Evolutionary conservation across 2,113 vertebrate genomes (phyloP).

Genomic region (Ceuthmochares aereus): DNA sequence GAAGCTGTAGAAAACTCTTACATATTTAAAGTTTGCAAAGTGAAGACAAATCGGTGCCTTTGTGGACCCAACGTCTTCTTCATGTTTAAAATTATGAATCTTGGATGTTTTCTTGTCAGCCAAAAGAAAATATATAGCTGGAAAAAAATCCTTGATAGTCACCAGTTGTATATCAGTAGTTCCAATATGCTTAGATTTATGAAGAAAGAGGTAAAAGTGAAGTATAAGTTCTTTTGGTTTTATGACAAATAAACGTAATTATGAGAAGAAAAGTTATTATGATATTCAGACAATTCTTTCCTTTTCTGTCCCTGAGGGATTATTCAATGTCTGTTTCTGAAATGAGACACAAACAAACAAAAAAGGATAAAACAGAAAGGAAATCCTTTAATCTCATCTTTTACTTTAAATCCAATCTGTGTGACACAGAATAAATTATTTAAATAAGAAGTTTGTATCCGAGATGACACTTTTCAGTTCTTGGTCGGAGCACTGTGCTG

Average conservation of each 20-base stretch:
- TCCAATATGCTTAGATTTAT: neutral
- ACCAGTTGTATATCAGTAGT: neutral
- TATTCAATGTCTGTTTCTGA: neutral
- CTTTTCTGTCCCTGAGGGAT: neutral
- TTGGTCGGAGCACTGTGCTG: rapidly evolving
- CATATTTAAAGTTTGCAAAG: neutral
- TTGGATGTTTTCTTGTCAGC: neutral
- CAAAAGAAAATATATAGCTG: too few relatives aligned
- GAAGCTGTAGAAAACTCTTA: neutral
- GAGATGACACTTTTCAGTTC: neutral
- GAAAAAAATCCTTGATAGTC: neutral
- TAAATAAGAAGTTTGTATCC: neutral
- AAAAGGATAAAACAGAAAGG: neutral
- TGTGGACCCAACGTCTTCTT: neutral
- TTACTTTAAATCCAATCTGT: neutral
- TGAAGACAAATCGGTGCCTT: neutral
- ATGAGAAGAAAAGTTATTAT: neutral
- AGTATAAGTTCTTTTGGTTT: neutral
- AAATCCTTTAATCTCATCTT: neutral
- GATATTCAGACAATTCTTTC: neutral
- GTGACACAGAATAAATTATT: neutral
- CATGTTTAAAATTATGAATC: neutral
- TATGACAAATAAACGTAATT: neutral
- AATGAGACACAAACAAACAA: neutral
- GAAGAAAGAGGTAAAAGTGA: neutral